These are phyloP conservation scores for Bombycilla garrulus DNA, from an alignment of 2,113 vertebrate species.

Conservation along the genomic window DNA sequence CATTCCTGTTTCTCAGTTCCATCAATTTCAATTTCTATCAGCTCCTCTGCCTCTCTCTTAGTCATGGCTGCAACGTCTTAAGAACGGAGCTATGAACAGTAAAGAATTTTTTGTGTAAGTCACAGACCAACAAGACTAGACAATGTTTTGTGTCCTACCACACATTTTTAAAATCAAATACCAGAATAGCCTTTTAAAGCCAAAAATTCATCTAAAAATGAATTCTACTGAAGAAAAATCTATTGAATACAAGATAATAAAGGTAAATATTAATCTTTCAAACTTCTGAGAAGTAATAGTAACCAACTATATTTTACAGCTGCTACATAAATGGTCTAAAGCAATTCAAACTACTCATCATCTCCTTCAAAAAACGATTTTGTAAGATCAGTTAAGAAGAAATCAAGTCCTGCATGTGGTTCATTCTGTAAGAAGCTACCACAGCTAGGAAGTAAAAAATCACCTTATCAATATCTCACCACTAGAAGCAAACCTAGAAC, in stretches of 20 bases:
- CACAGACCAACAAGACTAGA: not conserved
- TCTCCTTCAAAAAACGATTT: not conserved
- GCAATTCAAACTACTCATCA: not conserved
- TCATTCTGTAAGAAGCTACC: not conserved
- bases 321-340: not conserved
- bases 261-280: not conserved
- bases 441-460: not conserved
- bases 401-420: not conserved
- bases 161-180: not conserved
- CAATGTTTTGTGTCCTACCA: not conserved
- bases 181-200: not conserved
- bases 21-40: conserved; percentile 99
- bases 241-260: not conserved
- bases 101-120: not conserved
- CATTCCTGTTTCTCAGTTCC: conserved; percentile 93
- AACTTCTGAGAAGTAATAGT: not conserved
- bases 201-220: not conserved
- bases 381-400: not conserved
- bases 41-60: conserved; percentile 93
- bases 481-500: not conserved
- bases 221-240: too few species aligned
- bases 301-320: not conserved
- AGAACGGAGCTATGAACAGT: conserved; percentile 53
- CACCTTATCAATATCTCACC: not conserved
- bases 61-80: conserved; percentile 82